phyloP scores from a whole-genome alignment of 1,140 invertebrate species.

The Radopholus similis region DNA sequence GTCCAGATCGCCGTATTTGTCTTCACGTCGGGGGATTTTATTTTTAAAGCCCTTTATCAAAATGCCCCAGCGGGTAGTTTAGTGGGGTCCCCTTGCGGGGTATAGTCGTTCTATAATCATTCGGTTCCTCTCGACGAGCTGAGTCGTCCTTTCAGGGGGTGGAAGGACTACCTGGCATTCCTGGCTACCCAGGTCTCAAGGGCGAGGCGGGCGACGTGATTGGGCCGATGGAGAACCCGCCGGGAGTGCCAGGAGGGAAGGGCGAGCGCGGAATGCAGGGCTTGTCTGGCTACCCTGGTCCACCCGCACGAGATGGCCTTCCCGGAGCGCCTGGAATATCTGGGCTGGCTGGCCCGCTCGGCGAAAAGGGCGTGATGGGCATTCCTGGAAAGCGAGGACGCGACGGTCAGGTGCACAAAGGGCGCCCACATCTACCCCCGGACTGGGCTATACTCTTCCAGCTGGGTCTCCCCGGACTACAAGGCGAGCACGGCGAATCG shows the following conservation, averaged over 20 bases:
- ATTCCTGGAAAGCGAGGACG: slow-evolving; percentile 47
- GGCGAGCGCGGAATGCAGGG: slow-evolving; percentile 45
- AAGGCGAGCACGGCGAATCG: slow-evolving; percentile 24
- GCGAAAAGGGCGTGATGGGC: slow-evolving; percentile 36
- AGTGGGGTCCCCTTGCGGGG: no score
- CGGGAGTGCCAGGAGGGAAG: slow-evolving; percentile 45
- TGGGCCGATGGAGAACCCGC: slow-evolving; percentile 58
- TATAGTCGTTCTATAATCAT: no score
- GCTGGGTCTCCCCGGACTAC: slow-evolving; percentile 23
- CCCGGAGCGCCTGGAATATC: slow-evolving; percentile 34
- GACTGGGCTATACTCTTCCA: not conserved
- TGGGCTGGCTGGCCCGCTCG: slow-evolving; percentile 39
- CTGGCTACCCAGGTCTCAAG: slow-evolving; percentile 51
- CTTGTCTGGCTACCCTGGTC: slow-evolving; percentile 41
- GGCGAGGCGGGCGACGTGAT: slow-evolving; percentile 57
- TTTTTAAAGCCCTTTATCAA: no score
- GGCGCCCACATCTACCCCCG: not conserved
- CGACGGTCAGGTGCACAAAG: slow-evolving; percentile 29
- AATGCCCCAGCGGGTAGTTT: no score
- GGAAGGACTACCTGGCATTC: slow-evolving; percentile 52
- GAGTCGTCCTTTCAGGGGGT: slow-evolving; percentile 35
- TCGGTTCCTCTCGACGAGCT: no score
- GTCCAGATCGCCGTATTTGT: slow-evolving; percentile 78
- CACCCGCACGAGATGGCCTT: slow-evolving; percentile 38
- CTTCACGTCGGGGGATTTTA: no score